Evolutionary conservation across 2,113 vertebrate species (phyloP).

Genomic region (Trematocara zebra): DNA sequence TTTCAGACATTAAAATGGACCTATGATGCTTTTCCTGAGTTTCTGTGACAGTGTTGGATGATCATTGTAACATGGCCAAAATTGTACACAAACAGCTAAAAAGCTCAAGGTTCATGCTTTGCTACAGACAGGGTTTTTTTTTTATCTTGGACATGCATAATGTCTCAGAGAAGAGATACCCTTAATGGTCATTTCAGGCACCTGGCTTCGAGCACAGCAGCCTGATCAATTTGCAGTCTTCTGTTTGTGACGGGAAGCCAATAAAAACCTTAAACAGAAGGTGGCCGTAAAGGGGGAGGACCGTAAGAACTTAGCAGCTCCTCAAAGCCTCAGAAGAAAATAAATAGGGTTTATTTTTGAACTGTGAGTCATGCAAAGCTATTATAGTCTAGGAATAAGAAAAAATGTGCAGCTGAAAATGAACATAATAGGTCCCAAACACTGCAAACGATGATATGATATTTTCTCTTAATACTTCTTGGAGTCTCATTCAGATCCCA

Average conservation of each 20-base stretch:
- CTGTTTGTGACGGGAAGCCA: not conserved
- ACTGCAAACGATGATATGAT: not conserved
- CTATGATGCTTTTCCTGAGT: not conserved
- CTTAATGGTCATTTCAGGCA: not conserved
- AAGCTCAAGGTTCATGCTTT: not conserved
- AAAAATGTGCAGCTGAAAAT: not conserved
- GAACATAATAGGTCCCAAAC: not conserved
- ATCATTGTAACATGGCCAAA: not conserved
- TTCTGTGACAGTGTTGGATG: not conserved
- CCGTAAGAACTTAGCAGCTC: not conserved
- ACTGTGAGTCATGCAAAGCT: not conserved
- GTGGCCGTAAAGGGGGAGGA: not conserved
- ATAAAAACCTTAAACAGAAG: not conserved
- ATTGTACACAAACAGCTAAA: not conserved
- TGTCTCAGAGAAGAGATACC: not conserved
- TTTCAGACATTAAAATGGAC: not conserved
- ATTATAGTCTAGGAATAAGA: not conserved
- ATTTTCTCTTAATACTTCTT: not conserved
- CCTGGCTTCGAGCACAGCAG: not conserved
- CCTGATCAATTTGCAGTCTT: not conserved
- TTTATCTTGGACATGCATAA: not conserved
- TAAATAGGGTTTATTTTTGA: not conserved
- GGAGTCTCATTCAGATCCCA: not conserved
- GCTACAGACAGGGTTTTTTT: accelerated
- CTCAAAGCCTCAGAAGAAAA: not conserved